Base-by-base conservation (phyloP, 2,888 invertebrate species). In the Drosophila basisetae region DNA sequence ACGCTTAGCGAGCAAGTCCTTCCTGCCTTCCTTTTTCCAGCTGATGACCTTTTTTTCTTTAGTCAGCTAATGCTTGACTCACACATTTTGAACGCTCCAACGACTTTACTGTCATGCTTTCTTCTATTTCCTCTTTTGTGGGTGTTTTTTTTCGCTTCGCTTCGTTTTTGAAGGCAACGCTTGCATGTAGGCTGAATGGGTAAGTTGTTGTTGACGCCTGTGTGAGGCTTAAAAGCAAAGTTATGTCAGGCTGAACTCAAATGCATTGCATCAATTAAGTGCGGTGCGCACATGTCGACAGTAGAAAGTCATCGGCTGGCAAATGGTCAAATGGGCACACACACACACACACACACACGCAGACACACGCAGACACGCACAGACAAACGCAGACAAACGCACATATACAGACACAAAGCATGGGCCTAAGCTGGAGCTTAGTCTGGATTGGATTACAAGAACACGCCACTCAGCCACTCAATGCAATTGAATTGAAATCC, bases 401-500 rank as follows among this genome's bases (percentile, higher is more conserved):
- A 41, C 13, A 47, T 16, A 47, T 4, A 49, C 49, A 49, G 28
- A 25, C 37, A 58, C 56, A 56, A 31, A 68, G 67, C 47, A 65
- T 43, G 56, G 61, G 64, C 35, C 41, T 77, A 77, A 67, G 68
- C 73, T 30, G 53, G 22, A 33, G 78, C 78, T 78, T 78, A 78
- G 68, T 68, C 54, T 71, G 73, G 63, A 78, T 35, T 64, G 78
- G 71, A 78, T 78, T 78, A 78, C 69, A 77, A 65, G 68, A 73
- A n/a, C 56, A 56, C 18, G 66, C 68, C 68, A 65, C 64, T 78
- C 60, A 43, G 71, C 64, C 76, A 80, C 73, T 77, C 73, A 72
- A 83, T 83, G 84, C 84, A 84, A 85, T 84, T 85, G 82, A 84
- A 84, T 83, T 85, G 81, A 79, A 85, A 84, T 79, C 84, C 43